These are phyloP conservation scores for Amiota minor DNA, from an alignment of 2,888 invertebrate genomes.

Conservation along the genomic window DNA sequence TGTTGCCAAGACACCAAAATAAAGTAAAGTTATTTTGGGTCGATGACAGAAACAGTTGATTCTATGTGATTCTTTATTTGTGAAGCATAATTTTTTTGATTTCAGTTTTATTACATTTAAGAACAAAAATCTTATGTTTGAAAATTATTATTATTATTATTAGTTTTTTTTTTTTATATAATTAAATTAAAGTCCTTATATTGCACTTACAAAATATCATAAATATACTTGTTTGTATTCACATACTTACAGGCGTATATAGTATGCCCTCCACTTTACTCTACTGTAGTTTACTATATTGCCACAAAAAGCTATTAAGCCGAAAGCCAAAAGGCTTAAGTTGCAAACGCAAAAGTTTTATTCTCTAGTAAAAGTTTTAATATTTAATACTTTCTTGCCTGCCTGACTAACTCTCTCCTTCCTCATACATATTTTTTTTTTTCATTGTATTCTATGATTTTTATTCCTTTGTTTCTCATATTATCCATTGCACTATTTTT, in stretches of 20 bases:
- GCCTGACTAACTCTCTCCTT: no score
- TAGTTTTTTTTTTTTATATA: constrained; percentile 61
- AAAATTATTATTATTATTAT: no score
- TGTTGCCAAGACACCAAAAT: no score
- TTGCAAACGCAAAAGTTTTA: constrained; percentile 58
- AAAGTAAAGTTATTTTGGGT: no score
- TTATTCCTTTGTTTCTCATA: not conserved
- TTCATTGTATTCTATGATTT: not conserved
- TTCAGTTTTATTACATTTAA: no score
- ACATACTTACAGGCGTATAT: not conserved
- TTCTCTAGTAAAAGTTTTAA: constrained; percentile 59
- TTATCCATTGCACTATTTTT: constrained; percentile 11
- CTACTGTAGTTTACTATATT: not conserved
- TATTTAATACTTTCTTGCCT: constrained; percentile 20
- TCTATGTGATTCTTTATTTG: not conserved
- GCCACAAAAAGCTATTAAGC: constrained; percentile 15
- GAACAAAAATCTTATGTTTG: no score
- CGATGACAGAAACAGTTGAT: no score
- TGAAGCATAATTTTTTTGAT: constrained; percentile 7
- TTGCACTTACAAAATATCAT: constrained; percentile 27
- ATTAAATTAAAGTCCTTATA: constrained; percentile 66
- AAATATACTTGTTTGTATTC: constrained; percentile 24
- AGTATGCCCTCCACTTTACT: not conserved
- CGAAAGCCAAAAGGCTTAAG: constrained; percentile 25
- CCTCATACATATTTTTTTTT: not conserved